Conservation (phyloP, 2,888 invertebrate species). For the Unio delphinus region DNA sequence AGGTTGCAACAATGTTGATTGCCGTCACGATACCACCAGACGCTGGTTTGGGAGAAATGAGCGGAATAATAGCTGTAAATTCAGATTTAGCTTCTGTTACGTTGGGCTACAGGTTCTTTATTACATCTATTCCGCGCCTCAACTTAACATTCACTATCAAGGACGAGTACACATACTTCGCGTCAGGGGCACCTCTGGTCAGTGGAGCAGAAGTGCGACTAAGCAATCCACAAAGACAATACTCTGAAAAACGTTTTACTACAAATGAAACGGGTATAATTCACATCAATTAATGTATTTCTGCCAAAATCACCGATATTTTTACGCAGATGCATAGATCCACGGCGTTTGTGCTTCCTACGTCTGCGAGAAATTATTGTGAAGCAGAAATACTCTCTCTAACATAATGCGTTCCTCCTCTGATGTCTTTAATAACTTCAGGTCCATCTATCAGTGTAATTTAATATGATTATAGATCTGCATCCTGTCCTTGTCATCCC, state of each 20-base stretch:
- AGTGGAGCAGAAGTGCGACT: conserved; percentile 35
- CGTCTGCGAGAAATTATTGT: too few species aligned
- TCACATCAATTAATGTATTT: too few species aligned
- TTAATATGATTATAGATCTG: too few species aligned
- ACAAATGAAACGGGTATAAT: conserved; percentile 25
- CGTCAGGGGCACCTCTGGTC: conserved; percentile 36
- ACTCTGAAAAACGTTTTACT: conserved; percentile 14
- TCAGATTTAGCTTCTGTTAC: conserved; percentile 18
- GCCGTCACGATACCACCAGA: conserved; percentile 19
- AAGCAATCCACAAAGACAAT: conserved; percentile 24
- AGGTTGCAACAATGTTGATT: conserved; percentile 21
- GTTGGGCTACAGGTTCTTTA: conserved; percentile 25
- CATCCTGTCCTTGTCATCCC: too few species aligned
- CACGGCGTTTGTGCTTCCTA: too few species aligned
- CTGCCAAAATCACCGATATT: too few species aligned
- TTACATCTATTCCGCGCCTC: conserved; percentile 28
- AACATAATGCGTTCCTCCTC: too few species aligned
- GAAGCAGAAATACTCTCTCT: too few species aligned
- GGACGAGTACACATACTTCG: conserved; percentile 56
- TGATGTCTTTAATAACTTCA: too few species aligned
- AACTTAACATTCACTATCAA: conserved; percentile 41
- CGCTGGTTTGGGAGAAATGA: conserved; percentile 28
- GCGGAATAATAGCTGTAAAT: conserved; percentile 24
- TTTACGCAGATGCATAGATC: too few species aligned
- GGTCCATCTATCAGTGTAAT: too few species aligned